These are phyloP conservation scores for Romanogobio albipinnatus DNA, from an alignment of 2,113 vertebrate species.

Conservation along the genomic window DNA sequence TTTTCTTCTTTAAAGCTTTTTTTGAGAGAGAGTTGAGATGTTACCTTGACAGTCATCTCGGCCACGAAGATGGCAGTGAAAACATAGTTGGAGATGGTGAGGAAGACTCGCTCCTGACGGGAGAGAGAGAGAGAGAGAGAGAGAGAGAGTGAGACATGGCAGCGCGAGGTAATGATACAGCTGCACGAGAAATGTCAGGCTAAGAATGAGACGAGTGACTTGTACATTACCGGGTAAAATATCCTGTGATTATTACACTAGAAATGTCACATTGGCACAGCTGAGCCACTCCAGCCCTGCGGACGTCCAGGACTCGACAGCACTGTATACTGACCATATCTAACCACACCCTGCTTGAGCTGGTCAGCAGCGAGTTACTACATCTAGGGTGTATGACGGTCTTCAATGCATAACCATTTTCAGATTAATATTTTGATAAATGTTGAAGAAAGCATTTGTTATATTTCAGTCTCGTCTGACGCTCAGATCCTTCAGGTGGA, in stretches of 20 bases:
- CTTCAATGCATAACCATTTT: neutral
- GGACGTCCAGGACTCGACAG: too few species aligned
- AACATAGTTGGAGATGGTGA: conserved; percentile 96
- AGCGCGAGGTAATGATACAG: neutral
- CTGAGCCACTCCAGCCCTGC: too few species aligned
- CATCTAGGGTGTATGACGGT: too few species aligned
- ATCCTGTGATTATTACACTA: conserved; percentile 7
- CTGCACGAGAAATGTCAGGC: neutral
- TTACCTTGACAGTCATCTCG: conserved; percentile 97
- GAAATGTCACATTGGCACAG: conserved; percentile 26
- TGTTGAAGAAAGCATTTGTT: neutral
- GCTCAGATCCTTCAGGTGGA: neutral
- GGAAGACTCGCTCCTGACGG: conserved; percentile 89
- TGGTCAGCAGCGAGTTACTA: too few species aligned
- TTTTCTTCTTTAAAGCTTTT: too few species aligned
- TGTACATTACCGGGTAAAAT: neutral
- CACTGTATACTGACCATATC: neutral
- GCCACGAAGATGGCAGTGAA: conserved; percentile 97
- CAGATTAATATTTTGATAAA: neutral
- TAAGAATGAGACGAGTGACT: neutral
- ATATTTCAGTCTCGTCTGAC: neutral
- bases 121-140: neutral
- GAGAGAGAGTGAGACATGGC: neutral
- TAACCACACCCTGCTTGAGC: too few species aligned
- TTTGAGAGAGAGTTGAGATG: too few species aligned